Percentiles rank a stretch among this genome's conserved stretches.
Conservation (phyloP, 2,797 vertebrate species). For the Darevskia mixta region DNA sequence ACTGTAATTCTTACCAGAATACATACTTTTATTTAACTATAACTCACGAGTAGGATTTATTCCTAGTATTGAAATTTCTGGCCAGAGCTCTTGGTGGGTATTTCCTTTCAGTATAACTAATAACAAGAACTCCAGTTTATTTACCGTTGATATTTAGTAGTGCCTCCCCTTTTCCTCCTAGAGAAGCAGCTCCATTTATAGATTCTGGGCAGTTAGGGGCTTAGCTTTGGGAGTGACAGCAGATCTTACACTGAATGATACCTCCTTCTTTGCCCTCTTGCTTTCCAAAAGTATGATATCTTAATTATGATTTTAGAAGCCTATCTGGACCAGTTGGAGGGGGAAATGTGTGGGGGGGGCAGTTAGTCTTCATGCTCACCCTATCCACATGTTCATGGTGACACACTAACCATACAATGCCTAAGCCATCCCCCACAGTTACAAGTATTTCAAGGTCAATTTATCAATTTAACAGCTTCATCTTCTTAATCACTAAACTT, state of each 20-base stretch:
- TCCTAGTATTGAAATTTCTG: no score
- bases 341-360: neutral
- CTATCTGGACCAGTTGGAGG: constrained; percentile 49
- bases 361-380: constrained; percentile 58
- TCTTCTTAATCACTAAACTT: constrained; percentile 98
- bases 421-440: constrained; percentile 84
- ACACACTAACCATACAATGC: constrained; percentile 75
- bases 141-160: no score
- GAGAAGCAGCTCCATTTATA: neutral
- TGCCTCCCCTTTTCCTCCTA: neutral
- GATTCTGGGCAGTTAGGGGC: neutral
- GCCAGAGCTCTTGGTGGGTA: no score
- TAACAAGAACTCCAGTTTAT: no score
- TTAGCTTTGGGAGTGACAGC: neutral
- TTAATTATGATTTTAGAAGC: constrained; percentile 52
- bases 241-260: neutral
- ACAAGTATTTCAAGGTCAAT: constrained; percentile 91
- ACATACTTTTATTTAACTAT: no score
- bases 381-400: constrained; percentile 65
- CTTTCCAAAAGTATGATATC: constrained; percentile 49
- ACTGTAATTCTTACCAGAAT: no score
- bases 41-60: no score
- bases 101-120: no score
- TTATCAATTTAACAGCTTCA: constrained; percentile 92
- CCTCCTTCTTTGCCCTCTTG: constrained; percentile 57